phyloP scores from a whole-genome alignment of 1,140 invertebrate species.

The Drosophila sechellia region DNA sequence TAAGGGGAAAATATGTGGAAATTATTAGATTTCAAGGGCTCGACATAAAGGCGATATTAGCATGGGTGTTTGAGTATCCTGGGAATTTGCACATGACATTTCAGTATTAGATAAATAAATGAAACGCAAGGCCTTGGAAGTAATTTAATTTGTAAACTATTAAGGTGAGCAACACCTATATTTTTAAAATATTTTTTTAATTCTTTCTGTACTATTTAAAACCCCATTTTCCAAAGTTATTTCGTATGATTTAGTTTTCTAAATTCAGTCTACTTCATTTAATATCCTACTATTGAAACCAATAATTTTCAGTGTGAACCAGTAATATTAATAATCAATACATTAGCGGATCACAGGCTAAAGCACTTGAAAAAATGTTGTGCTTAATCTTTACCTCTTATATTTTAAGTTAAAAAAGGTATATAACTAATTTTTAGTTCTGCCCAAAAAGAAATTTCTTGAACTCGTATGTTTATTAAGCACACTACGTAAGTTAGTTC shows the following conservation, averaged over 20 bases:
- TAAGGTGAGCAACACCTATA: not conserved
- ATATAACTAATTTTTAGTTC: not conserved
- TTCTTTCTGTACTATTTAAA: too few relatives aligned
- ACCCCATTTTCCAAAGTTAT: too few relatives aligned
- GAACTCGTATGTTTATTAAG: too few relatives aligned
- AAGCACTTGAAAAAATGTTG: conserved; percentile 4
- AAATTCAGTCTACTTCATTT: not conserved
- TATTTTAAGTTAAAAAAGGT: not conserved
- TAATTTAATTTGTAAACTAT: not conserved
- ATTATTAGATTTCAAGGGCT: conserved; percentile 57
- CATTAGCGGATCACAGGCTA: not conserved
- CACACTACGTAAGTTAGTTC: not conserved
- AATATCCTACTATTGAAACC: not conserved
- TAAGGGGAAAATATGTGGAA: conserved; percentile 73
- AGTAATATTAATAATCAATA: conserved; percentile 30
- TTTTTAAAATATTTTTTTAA: not conserved
- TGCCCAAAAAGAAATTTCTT: too few relatives aligned
- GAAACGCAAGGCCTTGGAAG: not conserved
- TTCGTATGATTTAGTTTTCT: too few relatives aligned
- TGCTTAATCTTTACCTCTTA: not conserved
- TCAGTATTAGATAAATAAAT: not conserved
- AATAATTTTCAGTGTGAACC: not conserved
- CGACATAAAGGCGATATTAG: not conserved
- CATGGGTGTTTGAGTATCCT: not conserved
- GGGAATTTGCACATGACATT: not conserved